phyloP scores from a whole-genome alignment of 2,888 invertebrate species.

The Luperina testacea region DNA sequence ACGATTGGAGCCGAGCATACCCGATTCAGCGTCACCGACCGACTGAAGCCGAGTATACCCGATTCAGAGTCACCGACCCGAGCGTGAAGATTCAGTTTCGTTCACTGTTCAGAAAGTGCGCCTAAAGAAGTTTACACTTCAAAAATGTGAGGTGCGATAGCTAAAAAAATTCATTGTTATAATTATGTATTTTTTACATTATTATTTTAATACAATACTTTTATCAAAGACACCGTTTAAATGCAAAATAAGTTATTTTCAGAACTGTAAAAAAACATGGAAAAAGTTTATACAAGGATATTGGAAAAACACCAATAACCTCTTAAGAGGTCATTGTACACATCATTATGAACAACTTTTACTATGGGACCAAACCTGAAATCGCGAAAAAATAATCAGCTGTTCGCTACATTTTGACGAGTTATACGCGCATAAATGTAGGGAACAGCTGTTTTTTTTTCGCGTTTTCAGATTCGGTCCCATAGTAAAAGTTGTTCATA shows the following conservation, averaged over 20 bases:
- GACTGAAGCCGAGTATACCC: too few species aligned
- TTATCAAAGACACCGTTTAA: conserved; percentile 1
- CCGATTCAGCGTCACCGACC: not conserved
- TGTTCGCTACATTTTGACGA: too few species aligned
- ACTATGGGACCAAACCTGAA: too few species aligned
- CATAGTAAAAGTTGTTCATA: not conserved
- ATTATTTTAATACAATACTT: not conserved
- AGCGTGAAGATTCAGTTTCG: not conserved
- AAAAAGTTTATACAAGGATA: not conserved
- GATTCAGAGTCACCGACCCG: not conserved
- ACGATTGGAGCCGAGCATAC: not conserved
- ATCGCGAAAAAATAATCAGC: too few species aligned
- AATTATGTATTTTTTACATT: not conserved
- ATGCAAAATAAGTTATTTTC: not conserved
- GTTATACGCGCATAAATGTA: too few species aligned
- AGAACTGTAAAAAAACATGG: too few species aligned
- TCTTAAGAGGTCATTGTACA: too few species aligned
- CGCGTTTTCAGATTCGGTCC: too few species aligned
- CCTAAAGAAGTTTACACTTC: not conserved
- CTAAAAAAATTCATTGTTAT: not conserved
- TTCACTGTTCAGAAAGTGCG: not conserved
- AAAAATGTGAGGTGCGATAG: not conserved
- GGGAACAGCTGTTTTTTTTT: not conserved
- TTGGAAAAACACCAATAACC: too few species aligned
- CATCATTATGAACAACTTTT: too few species aligned